phyloP scores from a whole-genome alignment of 2,888 invertebrate species.

The Eumerus sabulonum region DNA sequence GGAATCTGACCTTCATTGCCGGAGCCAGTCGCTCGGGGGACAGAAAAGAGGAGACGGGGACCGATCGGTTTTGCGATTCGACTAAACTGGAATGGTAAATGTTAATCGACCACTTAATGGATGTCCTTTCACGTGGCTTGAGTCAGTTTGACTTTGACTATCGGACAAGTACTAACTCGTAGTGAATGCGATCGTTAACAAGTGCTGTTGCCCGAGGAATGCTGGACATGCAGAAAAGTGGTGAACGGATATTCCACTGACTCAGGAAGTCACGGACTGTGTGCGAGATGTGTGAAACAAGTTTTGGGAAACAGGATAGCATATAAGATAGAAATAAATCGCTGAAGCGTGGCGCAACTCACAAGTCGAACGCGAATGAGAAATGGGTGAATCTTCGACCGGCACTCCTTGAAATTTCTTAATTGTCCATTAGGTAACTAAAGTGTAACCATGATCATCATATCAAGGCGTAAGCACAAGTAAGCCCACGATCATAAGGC shows the following conservation, averaged over 20 bases:
- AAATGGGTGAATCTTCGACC: constrained; percentile 32
- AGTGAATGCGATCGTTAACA: constrained; percentile 48
- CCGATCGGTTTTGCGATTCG: neutral
- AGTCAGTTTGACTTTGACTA: constrained; percentile 55
- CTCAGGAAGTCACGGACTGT: too few species aligned
- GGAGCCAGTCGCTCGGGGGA: neutral
- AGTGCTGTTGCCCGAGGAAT: constrained; percentile 25
- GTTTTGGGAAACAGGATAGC: too few species aligned
- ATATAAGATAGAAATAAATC: neutral
- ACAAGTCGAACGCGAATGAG: constrained; percentile 16
- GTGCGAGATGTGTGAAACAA: too few species aligned
- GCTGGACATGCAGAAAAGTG: too few species aligned
- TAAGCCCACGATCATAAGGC: constrained; percentile 10
- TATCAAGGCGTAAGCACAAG: constrained; percentile 9
- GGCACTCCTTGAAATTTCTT: constrained; percentile 64
- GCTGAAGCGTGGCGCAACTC: constrained; percentile 29
- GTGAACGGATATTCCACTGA: too few species aligned
- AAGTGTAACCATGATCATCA: constrained; percentile 49
- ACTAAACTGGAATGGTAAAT: constrained; percentile 15
- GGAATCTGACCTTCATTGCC: constrained; percentile 65
- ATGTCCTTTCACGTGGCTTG: constrained; percentile 62
- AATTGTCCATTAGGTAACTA: constrained; percentile 63
- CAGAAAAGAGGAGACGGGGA: too few species aligned
- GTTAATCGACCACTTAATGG: constrained; percentile 54
- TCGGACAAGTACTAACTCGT: constrained; percentile 52